These are phyloP conservation scores for Glaucopsyche alexis DNA, from an alignment of 2,888 invertebrate species.

Conservation along the genomic window DNA sequence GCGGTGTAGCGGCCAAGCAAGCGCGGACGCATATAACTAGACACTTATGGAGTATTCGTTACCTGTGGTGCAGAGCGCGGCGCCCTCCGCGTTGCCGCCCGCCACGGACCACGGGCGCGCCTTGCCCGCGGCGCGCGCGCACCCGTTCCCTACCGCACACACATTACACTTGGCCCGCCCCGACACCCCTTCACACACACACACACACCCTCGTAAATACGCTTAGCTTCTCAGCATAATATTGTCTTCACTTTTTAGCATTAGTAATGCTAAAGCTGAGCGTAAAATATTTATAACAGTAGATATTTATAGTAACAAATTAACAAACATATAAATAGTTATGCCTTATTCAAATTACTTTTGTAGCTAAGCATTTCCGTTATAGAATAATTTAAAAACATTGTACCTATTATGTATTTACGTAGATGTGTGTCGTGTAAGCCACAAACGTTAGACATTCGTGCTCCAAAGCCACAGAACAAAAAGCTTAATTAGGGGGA, in stretches of 20 bases:
- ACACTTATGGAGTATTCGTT: slow-evolving; percentile 38
- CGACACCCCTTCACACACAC: slow-evolving; percentile 17
- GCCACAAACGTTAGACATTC: slow-evolving; percentile 5
- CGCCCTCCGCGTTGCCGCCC: slow-evolving; percentile 68
- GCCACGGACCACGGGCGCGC: slow-evolving; percentile 78
- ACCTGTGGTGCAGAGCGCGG: slow-evolving; percentile 73
- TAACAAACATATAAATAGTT: too few species aligned
- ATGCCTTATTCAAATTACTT: too few species aligned
- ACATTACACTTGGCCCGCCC: slow-evolving; percentile 43
- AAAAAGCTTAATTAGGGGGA: background rate
- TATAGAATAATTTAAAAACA: background rate
- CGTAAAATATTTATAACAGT: too few species aligned
- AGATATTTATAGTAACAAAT: too few species aligned
- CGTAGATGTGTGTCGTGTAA: background rate
- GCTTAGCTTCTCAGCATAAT: background rate
- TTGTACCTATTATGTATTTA: background rate
- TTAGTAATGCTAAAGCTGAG: too few species aligned
- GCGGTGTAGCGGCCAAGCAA: too few species aligned
- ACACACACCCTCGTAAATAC: background rate
- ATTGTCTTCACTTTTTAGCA: too few species aligned
- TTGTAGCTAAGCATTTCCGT: too few species aligned
- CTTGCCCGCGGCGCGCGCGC: slow-evolving; percentile 69
- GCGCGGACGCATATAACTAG: background rate
- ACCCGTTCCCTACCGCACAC: slow-evolving; percentile 65
- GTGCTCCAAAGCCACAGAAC: slow-evolving; percentile 7